Evolutionary conservation across 2,888 invertebrate species (phyloP).

Genomic region (Biston stratarius): DNA sequence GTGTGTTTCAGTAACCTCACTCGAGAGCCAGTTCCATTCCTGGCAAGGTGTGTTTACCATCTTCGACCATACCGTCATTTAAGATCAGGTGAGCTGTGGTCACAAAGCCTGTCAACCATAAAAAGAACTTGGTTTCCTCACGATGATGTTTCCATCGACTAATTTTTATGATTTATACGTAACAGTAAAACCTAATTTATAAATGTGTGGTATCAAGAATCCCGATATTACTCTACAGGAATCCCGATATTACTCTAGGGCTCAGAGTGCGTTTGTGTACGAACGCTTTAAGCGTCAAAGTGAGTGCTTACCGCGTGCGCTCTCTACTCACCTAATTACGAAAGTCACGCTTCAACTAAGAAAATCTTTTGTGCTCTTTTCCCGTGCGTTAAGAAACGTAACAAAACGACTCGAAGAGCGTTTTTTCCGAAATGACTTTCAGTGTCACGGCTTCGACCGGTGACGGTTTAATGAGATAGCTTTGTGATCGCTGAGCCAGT

Average conservation of each 20-base stretch:
- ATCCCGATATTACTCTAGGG: neutral
- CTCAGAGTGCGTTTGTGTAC: neutral
- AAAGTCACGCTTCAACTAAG: constrained; percentile 84
- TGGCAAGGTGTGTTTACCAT: no score
- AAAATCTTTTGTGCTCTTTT: constrained; percentile 83
- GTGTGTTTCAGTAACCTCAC: no score
- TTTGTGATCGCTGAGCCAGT: constrained; percentile 78
- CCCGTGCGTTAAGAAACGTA: constrained; percentile 80
- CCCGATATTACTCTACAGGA: neutral
- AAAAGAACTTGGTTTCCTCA: no score
- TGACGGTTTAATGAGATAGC: constrained; percentile 85
- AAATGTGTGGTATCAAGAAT: neutral
- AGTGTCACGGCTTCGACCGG: constrained; percentile 79
- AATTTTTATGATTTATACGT: no score
- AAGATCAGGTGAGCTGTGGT: no score
- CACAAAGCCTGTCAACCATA: no score
- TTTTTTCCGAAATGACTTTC: constrained; percentile 80
- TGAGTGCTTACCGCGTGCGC: constrained; percentile 50
- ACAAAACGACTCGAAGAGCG: constrained; percentile 74
- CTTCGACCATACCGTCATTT: no score
- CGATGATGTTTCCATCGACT: no score
- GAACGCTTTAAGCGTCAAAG: constrained; percentile 30
- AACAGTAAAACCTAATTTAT: no score
- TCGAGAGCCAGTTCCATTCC: no score
- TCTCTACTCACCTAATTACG: constrained; percentile 75